phyloP scores from a whole-genome alignment of 2,797 vertebrate genomes.

The Antrozous pallidus region DNA sequence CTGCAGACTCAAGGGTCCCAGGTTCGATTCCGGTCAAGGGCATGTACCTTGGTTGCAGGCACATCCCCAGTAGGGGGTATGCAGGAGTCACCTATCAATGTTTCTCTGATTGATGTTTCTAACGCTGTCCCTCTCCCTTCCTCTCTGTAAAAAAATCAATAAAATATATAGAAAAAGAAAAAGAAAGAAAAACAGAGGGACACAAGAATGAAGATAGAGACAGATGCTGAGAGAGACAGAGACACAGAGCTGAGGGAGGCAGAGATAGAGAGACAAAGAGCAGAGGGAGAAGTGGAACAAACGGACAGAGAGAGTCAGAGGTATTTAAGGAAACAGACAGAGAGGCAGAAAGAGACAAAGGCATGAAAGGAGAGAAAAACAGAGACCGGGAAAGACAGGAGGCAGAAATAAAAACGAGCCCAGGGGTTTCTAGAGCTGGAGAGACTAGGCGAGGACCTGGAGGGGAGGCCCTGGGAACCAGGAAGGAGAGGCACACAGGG shows the following conservation, averaged over 20 bases:
- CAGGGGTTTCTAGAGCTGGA: background rate
- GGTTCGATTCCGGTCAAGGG: too few relatives aligned
- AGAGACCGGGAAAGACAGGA: background rate
- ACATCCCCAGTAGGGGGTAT: too few relatives aligned
- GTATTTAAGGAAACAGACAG: too few relatives aligned
- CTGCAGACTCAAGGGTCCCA: too few relatives aligned
- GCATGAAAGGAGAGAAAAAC: background rate
- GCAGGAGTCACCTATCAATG: too few relatives aligned
- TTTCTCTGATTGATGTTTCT: too few relatives aligned
- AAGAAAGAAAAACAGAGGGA: background rate
- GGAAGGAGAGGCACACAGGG: background rate
- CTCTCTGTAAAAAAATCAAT: too few relatives aligned
- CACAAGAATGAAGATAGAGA: background rate
- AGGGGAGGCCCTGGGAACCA: background rate
- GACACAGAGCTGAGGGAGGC: background rate
- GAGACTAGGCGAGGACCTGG: background rate
- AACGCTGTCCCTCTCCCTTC: too few relatives aligned
- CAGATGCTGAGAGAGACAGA: background rate
- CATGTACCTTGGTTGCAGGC: too few relatives aligned
- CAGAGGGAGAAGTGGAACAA: background rate
- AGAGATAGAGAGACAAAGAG: background rate
- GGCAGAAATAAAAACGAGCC: background rate
- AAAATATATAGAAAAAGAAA: too few relatives aligned
- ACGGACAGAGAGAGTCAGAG: background rate
- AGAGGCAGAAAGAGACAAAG: background rate